Evolutionary conservation across 2,888 invertebrate species (phyloP), one percentile per base, ranked within the genome.

Genomic region (Catocala nupta): DNA sequence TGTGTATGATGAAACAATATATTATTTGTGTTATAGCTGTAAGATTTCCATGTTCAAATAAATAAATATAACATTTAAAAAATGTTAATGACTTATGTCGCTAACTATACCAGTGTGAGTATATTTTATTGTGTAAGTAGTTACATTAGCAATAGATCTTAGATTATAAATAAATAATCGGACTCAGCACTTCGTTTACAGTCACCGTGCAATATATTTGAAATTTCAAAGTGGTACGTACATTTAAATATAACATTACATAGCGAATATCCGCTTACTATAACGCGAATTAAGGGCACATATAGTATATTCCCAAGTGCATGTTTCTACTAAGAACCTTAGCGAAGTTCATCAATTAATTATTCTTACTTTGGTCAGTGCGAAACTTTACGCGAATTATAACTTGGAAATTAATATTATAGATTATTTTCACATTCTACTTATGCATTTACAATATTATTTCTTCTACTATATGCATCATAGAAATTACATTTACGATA

Each of bases 281-380:
- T 58, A 48, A 45, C 51, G 60, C 69, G 67, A 52, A 55, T 57
- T 47, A 36, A 7, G 58, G 54, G 62, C 63, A 52, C 49, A 59
- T 62, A 12, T 73, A 13, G 0, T 62, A 10, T 55, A 61, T 59
- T 54, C 44, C n/a, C 65, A 56, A 65, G 62, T 70, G 63, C 58
- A 67, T 57, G 49, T 71, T 71, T 55, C 69, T 67, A 65, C 57
- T 12, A 42, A 58, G 55, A 63, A 68, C 53, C 62, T 49, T 44
- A 16, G 55, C 12, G 64, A 73, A 60, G 66, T 58, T 63, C 55
- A 47, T 56, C 25, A 50, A 53, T 16, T 59, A 64, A 53, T 16
- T 59, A 64, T 55, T 64, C 49, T 57, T 50, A 64, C 53, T 70
- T 73, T 73, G 62, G 68, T 75, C 71, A 63, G 61, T 65, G 66